Conservation (phyloP, 2,797 vertebrate genomes). For the Liparis tanakae region DNA sequence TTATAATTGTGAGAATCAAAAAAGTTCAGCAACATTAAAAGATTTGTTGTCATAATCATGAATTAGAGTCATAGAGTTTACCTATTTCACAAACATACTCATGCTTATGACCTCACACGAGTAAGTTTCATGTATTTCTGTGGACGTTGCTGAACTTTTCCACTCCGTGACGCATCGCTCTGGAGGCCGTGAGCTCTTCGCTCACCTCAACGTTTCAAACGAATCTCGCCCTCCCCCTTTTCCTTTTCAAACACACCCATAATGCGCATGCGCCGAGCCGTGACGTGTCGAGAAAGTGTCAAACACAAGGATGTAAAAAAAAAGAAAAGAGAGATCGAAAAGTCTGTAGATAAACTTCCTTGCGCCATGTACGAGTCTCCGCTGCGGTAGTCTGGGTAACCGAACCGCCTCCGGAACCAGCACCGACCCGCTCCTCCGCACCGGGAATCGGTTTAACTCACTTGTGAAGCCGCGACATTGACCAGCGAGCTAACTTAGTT, state of each 20-base stretch:
- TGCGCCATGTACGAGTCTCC: neutral
- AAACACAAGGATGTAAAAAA: slow-evolving; percentile 55
- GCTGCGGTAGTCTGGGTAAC: neutral
- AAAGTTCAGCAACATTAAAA: neutral
- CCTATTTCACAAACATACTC: neutral
- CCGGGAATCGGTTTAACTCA: slow-evolving; percentile 22
- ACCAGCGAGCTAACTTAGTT: slow-evolving; percentile 59
- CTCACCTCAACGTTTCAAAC: slow-evolving; percentile 13
- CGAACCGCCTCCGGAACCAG: rapidly evolving
- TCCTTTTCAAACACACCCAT: neutral
- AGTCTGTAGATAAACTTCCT: slow-evolving; percentile 24
- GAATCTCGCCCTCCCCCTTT: neutral
- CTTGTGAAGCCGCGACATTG: slow-evolving; percentile 47
- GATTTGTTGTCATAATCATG: neutral
- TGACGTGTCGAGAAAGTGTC: slow-evolving; percentile 74
- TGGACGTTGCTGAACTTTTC: neutral
- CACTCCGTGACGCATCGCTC: neutral
- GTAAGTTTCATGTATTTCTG: neutral
- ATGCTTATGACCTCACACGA: neutral
- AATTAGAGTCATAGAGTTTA: neutral
- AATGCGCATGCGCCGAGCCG: slow-evolving; percentile 59
- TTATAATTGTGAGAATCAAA: neutral
- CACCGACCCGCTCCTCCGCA: too few relatives aligned
- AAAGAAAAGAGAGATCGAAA: slow-evolving; percentile 39
- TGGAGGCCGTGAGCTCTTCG: neutral